Evolutionary conservation across 2,113 vertebrate genomes (phyloP), one percentile per base, ranked within the genome.

Genomic region (Neogobius melanostomus): DNA sequence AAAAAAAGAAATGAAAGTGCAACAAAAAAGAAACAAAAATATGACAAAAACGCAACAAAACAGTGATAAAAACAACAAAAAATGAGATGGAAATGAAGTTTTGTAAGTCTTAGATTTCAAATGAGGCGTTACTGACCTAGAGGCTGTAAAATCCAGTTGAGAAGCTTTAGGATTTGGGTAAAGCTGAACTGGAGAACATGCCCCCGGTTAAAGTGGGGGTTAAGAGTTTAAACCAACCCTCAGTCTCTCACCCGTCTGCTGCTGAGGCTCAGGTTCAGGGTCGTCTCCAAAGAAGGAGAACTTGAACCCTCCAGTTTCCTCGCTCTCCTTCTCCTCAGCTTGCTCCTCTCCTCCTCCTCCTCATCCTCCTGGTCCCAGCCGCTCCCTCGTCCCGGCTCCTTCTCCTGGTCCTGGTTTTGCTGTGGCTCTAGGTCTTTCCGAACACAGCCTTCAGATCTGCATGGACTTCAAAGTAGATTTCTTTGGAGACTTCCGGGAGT

Each of bases 231-330:
- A 21, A 21, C 21, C 21, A 21, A 21, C 21, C 2, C 28, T 4
- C 28, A 36, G 28, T 36, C 28, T 15, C 81, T 10, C 17, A 93
- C 93, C 87, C 15, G 91, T 92, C 42, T 72, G 50, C 0, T 72
- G 50, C 0, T 1, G 44, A 0, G 72, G 71, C 15, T 87, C 69
- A 1, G 66, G 28, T 9, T 70, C 78, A 0, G 44, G 0, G 0
- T 92, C 85, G 8, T 89, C 90, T 69, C 79, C 91, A 60, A 97
- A 98, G 88, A 99, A 99, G 15, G 95, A 97, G 84, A 99, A 99
- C 0, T 65, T 95, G 76, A 99, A 99, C 8, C 83, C 88, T 0
- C 57, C 8, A 0, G 57, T 49, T 2, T 92, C 77, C 8, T 91
- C 69, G 4, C 69, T 54, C 28, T 0, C 72, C 67, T 4, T 7